phyloP scores from a whole-genome alignment of 2,113 vertebrate species.

The Echinops telfairi region DNA sequence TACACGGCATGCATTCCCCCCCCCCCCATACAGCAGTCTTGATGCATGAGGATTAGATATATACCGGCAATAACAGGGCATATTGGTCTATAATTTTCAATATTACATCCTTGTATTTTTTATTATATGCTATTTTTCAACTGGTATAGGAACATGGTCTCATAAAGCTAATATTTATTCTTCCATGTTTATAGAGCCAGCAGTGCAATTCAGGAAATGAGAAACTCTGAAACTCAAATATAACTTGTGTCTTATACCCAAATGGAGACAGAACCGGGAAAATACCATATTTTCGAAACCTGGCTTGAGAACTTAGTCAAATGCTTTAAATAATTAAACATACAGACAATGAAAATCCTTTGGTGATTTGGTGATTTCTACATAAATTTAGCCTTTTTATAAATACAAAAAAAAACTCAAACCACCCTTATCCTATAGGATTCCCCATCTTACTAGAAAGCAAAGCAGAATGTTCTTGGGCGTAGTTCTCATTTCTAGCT shows the following conservation, averaged over 20 bases:
- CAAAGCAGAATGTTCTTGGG: conserved; percentile 50
- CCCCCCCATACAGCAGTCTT: conserved; percentile 71
- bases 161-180: conserved; percentile 88
- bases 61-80: conserved; percentile 77
- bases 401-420: neutral
- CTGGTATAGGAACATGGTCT: conserved; percentile 79
- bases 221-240: conserved; percentile 82
- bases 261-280: conserved; percentile 70
- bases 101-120: conserved; percentile 83
- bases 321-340: conserved; percentile 81
- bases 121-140: conserved; percentile 86
- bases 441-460: conserved; percentile 71
- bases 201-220: conserved; percentile 77
- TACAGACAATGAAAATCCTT: conserved; percentile 39
- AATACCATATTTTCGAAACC: conserved; percentile 51
- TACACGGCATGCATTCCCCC: conserved; percentile 67
- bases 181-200: conserved; percentile 77
- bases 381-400: conserved; percentile 37
- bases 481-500: neutral
- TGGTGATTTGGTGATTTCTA: conserved; percentile 49
- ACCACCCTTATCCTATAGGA: neutral
- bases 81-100: conserved; percentile 84
- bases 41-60: conserved; percentile 79
- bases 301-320: conserved; percentile 76
- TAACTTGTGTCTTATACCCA: conserved; percentile 67